Percentiles rank a stretch among this genome's conserved stretches.
phyloP scores from a whole-genome alignment of 2,888 invertebrate genomes.

The Plagiodera versicolora region DNA sequence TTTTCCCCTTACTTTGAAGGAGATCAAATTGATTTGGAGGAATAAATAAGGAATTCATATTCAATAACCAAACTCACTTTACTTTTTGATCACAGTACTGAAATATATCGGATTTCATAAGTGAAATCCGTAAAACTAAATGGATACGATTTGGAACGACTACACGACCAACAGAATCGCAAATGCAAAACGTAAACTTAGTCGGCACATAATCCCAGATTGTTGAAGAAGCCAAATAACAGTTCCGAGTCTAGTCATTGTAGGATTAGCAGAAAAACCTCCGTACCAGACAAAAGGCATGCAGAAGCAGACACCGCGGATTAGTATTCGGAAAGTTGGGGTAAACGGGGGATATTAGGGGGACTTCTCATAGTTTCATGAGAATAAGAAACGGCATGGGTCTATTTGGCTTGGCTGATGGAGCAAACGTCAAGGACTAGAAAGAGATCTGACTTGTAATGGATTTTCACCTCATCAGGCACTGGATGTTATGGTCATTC shows the following conservation, averaged over 20 bases:
- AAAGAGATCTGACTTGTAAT: too few relatives aligned
- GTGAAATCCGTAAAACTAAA: too few relatives aligned
- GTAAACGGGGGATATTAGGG: not conserved
- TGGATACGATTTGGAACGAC: not conserved
- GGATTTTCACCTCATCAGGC: too few relatives aligned
- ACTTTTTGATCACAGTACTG: too few relatives aligned
- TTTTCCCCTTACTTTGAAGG: too few relatives aligned
- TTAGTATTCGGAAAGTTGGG: not conserved
- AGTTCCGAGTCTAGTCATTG: not conserved
- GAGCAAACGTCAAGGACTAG: too few relatives aligned
- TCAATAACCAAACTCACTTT: too few relatives aligned
- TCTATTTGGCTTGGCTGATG: not conserved
- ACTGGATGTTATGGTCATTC: too few relatives aligned
- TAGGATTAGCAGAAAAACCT: not conserved
- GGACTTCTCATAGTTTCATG: not conserved
- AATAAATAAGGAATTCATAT: too few relatives aligned
- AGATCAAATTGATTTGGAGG: too few relatives aligned
- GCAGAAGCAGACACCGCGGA: not conserved
- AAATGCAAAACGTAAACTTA: not conserved
- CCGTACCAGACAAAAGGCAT: not conserved
- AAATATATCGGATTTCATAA: too few relatives aligned
- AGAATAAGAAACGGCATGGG: not conserved
- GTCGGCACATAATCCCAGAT: not conserved
- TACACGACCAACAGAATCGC: not conserved
- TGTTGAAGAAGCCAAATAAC: not conserved